Evolutionary conservation across 2,113 vertebrate species (phyloP), one percentile per base, ranked within the genome.

Genomic region (Rhadina sibilatrix): DNA sequence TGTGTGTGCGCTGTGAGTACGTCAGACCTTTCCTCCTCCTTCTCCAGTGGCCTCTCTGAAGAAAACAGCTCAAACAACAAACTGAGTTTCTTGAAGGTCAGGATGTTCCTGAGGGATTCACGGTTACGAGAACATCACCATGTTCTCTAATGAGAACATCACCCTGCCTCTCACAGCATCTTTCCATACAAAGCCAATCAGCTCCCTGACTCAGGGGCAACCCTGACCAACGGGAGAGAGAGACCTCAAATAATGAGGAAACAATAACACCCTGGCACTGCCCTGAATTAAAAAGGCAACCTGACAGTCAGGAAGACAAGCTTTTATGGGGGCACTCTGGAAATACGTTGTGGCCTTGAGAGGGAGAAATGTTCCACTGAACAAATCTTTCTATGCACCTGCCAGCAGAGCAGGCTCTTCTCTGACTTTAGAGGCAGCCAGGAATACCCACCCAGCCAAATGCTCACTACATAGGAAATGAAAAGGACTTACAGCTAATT

Each of bases 1-100:
- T 4, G 40, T 47, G 54, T 27, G 28, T 11, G 8, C 50, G 0
- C 40, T 40, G 40, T 40, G 40, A 40, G 0, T 15, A 25, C 3
- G 2, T n/a, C n/a, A 71, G 46, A 60, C 25, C 19, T 63, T 77
- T 83, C 47, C 37, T 72, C 64, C 0, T 0, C 0, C 0, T 28
- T 74, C 71, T 66, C 25, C 71, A 38, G 69, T 0, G 0, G 28
- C 20, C 20, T 47, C 50, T 60, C 52, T 49, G 46, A 83, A 63
- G 75, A 89, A 84, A 91, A 79, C 66, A 69, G 10, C 52, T 35
- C 44, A 64, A 92, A 91, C 37, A 83, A 50, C 30, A 87, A 75
- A 81, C 0, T 25, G 52, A 81, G 37, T 27, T 59, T 84, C 70
- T 20, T 76, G 54, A 90, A 84, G 61, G 74, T 42, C 3, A 8